Evolutionary conservation across 2,797 vertebrate species (phyloP).

Genomic region (Furcifer pardalis): DNA sequence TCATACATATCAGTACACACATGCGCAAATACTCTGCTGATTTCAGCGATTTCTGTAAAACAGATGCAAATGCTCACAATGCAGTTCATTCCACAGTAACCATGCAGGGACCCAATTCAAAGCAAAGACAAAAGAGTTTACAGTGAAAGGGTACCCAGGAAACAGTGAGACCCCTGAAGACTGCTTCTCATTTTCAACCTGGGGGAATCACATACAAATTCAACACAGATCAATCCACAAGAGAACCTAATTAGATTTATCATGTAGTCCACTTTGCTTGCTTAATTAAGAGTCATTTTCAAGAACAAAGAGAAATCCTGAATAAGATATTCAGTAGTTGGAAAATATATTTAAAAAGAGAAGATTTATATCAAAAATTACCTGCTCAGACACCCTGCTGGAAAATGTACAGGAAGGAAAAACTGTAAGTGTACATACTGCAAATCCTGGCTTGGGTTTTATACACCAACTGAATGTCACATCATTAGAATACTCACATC

Average conservation of each 20-base stretch:
- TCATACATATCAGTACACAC: background rate
- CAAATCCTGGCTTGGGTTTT: background rate
- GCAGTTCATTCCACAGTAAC: background rate
- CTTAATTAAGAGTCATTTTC: background rate
- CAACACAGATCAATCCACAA: background rate
- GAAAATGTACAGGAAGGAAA: background rate
- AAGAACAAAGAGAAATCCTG: background rate
- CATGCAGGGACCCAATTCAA: background rate
- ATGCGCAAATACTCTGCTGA: background rate
- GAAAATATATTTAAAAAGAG: too few species aligned
- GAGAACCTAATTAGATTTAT: background rate
- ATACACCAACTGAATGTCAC: background rate
- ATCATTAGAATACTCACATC: background rate
- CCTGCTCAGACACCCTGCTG: background rate
- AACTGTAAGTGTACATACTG: background rate
- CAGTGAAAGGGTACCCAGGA: background rate
- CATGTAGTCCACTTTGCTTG: background rate
- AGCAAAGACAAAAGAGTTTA: background rate
- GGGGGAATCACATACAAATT: too few species aligned
- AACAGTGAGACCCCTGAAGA: background rate
- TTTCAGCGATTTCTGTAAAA: background rate
- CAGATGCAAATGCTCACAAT: background rate
- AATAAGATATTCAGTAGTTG: background rate
- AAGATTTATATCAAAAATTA: background rate
- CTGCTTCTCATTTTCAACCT: background rate